phyloP scores from a whole-genome alignment of 2,888 invertebrate species.

The Ischnura elegans region DNA sequence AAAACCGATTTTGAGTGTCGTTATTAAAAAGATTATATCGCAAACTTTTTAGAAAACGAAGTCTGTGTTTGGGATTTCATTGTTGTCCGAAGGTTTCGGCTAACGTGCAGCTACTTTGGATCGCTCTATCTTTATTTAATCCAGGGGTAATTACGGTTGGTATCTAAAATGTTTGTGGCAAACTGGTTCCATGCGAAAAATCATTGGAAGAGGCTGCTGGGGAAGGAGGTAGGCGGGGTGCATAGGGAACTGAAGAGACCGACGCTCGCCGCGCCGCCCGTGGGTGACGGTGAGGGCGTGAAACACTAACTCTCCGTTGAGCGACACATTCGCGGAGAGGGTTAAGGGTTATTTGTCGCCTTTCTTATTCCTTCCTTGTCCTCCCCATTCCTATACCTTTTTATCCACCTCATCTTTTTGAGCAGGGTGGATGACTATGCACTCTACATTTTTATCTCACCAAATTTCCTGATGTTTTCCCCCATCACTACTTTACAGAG shows the following conservation, averaged over 20 bases:
- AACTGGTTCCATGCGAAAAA: background rate
- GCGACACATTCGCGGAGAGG: constrained; percentile 34
- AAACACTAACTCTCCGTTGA: constrained; percentile 15
- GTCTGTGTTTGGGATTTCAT: no score
- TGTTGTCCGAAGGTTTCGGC: no score
- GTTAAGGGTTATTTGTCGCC: background rate
- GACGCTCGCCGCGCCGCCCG: background rate
- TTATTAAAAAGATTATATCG: no score
- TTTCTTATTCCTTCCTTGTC: background rate
- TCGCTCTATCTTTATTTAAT: no score
- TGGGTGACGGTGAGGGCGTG: constrained; percentile 11
- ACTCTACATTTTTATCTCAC: background rate
- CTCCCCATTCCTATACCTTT: background rate
- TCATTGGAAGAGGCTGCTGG: constrained; percentile 7
- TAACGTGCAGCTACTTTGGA: no score
- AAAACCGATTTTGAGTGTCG: no score
- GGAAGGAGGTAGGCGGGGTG: background rate
- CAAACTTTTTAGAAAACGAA: no score
- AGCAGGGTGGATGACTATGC: background rate
- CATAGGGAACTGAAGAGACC: background rate
- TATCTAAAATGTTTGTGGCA: background rate
- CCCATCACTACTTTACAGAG: no score
- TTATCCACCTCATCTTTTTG: background rate
- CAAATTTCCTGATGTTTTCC: no score
- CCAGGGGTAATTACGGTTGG: no score